Evolutionary conservation across 2,888 invertebrate species (phyloP).

Genomic region (Zeuzera pyrina): DNA sequence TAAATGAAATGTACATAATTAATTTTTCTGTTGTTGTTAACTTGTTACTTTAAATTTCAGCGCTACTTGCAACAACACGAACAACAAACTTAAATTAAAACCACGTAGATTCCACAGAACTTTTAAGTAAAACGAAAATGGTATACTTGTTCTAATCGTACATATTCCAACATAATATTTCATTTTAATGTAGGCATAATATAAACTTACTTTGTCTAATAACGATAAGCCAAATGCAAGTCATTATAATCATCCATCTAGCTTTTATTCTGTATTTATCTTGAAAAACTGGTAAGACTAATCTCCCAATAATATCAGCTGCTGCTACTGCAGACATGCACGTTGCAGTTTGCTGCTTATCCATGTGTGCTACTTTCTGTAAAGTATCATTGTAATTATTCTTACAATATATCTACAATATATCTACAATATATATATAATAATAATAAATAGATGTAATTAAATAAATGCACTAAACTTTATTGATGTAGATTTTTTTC

Average conservation of each 20-base stretch:
- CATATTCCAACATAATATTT: too few relatives aligned
- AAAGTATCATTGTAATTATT: too few relatives aligned
- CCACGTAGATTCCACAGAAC: too few relatives aligned
- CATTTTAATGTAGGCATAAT: too few relatives aligned
- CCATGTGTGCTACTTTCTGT: slow-evolving; percentile 51
- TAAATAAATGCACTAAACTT: not conserved
- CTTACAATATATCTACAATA: too few relatives aligned
- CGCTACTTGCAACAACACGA: too few relatives aligned
- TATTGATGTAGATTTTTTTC: not conserved
- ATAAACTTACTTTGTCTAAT: slow-evolving; percentile 74
- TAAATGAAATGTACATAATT: not conserved
- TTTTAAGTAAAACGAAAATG: too few relatives aligned
- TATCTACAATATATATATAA: too few relatives aligned
- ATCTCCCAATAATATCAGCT: slow-evolving; percentile 77
- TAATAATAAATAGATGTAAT: too few relatives aligned
- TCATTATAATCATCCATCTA: slow-evolving; percentile 75
- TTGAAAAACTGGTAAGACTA: slow-evolving; percentile 76
- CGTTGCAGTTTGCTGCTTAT: slow-evolving; percentile 72
- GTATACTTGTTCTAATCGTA: too few relatives aligned
- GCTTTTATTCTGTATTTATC: slow-evolving; percentile 75
- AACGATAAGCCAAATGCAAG: slow-evolving; percentile 71
- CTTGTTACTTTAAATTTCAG: not conserved
- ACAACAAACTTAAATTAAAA: too few relatives aligned
- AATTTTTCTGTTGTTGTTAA: not conserved
- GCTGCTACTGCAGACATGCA: slow-evolving; percentile 81